phyloP scores from a whole-genome alignment of 1,140 invertebrate genomes.

The Bathynomus jamesi region DNA sequence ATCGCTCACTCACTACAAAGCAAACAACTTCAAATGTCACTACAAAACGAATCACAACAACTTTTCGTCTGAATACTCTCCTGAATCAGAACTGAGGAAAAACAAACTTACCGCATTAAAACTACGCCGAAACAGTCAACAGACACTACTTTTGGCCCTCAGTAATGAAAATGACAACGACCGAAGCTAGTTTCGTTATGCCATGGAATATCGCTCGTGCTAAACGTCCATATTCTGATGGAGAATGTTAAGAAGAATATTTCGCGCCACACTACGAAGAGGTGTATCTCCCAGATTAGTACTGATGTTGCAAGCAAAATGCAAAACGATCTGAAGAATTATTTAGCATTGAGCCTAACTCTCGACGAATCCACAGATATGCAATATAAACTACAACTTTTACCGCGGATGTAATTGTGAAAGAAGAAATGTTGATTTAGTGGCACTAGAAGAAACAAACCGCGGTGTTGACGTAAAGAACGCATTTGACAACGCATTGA shows the following conservation, averaged over 20 bases:
- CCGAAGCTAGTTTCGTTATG: slow-evolving; percentile 1
- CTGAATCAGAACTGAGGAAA: background rate
- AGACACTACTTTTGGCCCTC: background rate
- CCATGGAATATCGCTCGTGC: slow-evolving; percentile 4
- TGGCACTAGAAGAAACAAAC: too few species aligned
- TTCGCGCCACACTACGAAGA: background rate
- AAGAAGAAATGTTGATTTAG: too few species aligned
- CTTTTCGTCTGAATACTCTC: background rate
- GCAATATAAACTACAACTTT: background rate
- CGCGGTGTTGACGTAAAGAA: too few species aligned
- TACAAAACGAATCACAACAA: slow-evolving; percentile 3
- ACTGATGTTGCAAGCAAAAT: slow-evolving; percentile 4
- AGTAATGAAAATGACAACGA: background rate
- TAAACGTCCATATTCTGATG: slow-evolving; percentile 3
- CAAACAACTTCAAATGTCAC: background rate
- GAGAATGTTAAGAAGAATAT: background rate
- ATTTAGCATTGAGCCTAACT: background rate
- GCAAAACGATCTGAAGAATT: background rate
- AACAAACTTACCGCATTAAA: background rate
- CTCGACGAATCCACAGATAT: background rate
- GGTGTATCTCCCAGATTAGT: background rate
- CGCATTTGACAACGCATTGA: too few species aligned
- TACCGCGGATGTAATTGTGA: background rate
- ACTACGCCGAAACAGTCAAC: too few species aligned
- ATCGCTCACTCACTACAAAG: background rate